Conservation (phyloP, 2,888 invertebrate species). For the Chymomyza fuscimana region DNA sequence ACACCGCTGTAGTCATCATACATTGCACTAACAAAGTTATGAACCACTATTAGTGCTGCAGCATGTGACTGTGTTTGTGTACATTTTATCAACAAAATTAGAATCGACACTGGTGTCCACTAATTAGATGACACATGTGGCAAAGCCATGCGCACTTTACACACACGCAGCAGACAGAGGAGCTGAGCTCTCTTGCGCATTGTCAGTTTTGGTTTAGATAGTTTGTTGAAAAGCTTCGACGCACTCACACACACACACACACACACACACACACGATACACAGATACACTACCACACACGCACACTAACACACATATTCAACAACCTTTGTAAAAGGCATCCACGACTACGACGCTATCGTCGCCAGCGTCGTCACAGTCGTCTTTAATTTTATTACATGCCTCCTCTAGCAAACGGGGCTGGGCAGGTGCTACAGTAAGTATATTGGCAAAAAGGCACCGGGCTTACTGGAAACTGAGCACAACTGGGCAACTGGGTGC, state of each 20-base stretch:
- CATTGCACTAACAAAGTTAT: no score
- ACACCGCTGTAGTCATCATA: no score
- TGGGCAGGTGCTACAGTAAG: neutral
- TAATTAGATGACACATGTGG: constrained; percentile 51
- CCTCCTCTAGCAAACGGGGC: constrained; percentile 8
- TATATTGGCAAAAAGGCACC: neutral
- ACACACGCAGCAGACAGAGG: neutral
- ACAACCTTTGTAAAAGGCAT: neutral
- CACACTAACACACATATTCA: constrained; percentile 5
- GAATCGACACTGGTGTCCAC: constrained; percentile 13
- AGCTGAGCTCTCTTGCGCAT: neutral
- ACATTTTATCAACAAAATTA: constrained; percentile 18
- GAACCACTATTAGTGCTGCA: no score
- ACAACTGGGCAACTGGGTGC: constrained; percentile 1
- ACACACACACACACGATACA: constrained; percentile 1
- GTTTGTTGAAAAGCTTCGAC: neutral
- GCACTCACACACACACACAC: constrained; percentile 14
- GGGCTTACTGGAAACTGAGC: neutral
- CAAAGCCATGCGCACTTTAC: constrained; percentile 27
- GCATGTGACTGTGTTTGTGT: neutral
- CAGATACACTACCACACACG: no score
- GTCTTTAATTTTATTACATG: constrained; percentile 35
- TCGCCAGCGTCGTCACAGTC: neutral
- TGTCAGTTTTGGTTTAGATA: neutral
- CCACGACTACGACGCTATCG: neutral